Percentiles rank a stretch among this genome's conserved stretches.
These are phyloP conservation scores for Arvicanthis niloticus DNA, from an alignment of 2,113 vertebrate genomes.

Conservation along the genomic window DNA sequence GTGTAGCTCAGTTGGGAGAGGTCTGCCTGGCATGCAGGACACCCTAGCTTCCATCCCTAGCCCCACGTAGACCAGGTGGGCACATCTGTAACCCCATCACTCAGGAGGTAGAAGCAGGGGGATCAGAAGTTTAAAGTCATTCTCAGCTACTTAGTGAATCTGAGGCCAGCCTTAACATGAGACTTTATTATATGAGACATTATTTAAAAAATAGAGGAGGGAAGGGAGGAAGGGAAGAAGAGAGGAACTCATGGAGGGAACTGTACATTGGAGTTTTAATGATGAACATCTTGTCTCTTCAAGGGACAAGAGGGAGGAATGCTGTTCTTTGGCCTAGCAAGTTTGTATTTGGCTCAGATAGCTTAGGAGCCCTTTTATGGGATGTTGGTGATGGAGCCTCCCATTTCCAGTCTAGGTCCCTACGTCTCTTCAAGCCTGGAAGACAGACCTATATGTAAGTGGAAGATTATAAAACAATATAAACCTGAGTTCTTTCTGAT, in stretches of 20 bases:
- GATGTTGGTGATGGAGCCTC: not conserved
- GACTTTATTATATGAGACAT: not conserved
- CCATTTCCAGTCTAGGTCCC: not conserved
- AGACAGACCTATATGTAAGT: not conserved
- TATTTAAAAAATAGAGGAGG: not conserved
- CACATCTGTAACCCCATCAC: not conserved
- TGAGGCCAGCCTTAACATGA: not conserved
- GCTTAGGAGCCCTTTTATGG: not conserved
- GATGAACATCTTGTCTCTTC: not conserved
- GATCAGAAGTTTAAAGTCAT: not conserved
- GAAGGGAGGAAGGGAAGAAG: too few species aligned
- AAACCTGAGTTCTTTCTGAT: not conserved
- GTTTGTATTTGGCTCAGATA: not conserved
- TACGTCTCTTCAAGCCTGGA: not conserved
- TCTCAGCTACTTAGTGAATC: not conserved
- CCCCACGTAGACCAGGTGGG: not conserved
- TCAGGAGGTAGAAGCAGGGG: not conserved
- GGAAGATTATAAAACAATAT: not conserved
- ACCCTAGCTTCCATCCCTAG: not conserved
- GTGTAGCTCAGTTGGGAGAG: not conserved
- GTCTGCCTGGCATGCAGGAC: not conserved
- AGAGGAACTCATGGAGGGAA: not conserved
- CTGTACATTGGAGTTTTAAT: not conserved
- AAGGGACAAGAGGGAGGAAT: not conserved
- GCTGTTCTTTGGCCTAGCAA: not conserved